Conservation (phyloP, 2,888 invertebrate species). For the Drosophila setosimentum region DNA sequence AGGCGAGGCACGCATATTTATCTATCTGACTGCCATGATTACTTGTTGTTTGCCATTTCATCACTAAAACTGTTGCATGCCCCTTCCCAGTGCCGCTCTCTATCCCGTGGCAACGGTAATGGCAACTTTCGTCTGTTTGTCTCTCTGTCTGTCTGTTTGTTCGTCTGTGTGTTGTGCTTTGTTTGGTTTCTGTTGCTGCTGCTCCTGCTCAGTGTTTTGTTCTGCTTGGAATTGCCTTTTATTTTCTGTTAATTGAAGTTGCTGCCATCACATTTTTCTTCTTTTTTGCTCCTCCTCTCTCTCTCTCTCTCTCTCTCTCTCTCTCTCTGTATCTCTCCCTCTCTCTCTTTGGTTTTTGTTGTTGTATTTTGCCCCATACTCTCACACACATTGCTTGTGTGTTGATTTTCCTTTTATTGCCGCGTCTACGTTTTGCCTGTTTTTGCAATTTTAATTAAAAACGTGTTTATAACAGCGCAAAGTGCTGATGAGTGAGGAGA, state of each 20-base stretch:
- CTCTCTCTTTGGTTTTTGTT: neutral
- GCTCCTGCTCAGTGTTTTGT: constrained; percentile 61
- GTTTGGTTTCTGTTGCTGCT: constrained; percentile 52
- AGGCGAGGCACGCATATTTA: constrained; percentile 66
- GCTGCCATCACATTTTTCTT: constrained; percentile 71
- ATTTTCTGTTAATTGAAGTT: constrained; percentile 79
- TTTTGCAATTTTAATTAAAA: constrained; percentile 82
- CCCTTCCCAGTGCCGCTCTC: neutral
- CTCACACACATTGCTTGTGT: constrained; percentile 16
- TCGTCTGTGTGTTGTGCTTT: constrained; percentile 38
- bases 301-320: neutral
- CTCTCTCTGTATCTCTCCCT: neutral
- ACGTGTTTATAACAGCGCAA: constrained; percentile 80
- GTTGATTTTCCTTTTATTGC: constrained; percentile 59
- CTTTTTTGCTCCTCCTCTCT: constrained; percentile 14
- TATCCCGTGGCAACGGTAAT: constrained; percentile 40
- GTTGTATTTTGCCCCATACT: constrained; percentile 17
- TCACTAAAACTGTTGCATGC: constrained; percentile 72
- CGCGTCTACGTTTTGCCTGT: constrained; percentile 64
- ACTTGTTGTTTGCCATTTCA: constrained; percentile 76
- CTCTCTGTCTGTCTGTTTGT: constrained; percentile 29
- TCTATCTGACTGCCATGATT: constrained; percentile 69
- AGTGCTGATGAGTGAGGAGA: constrained; percentile 78
- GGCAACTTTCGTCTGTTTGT: constrained; percentile 45
- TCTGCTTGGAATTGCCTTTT: constrained; percentile 76